Conservation (phyloP, 35 echinoderm and acorn worm genomes). For the Eucidaris tribuloides region DNA sequence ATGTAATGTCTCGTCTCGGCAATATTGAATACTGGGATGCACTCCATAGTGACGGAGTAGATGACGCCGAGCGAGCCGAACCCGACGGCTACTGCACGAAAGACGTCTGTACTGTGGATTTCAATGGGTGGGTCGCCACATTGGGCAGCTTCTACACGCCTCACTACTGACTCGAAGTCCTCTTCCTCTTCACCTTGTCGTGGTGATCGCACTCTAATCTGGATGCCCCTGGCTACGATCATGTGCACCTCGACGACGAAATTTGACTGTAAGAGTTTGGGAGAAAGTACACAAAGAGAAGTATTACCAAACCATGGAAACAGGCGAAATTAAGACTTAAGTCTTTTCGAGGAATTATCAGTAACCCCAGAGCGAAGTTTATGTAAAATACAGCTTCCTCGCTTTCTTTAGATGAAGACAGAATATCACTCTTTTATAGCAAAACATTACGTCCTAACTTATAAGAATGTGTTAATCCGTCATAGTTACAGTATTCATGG, state of each 20-base stretch:
- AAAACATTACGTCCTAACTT: no score
- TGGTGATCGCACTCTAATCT: conserved; percentile 64
- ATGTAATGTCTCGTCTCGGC: conserved; percentile 61
- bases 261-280: conserved; percentile 58
- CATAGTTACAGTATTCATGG: no score
- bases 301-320: not conserved
- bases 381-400: no score
- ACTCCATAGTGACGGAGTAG: conserved; percentile 77
- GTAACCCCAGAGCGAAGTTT: no score
- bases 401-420: no score
- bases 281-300: not conserved
- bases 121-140: conserved; percentile 69
- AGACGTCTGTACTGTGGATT: conserved; percentile 79
- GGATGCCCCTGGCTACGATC: conserved; percentile 75
- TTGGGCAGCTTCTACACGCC: conserved; percentile 58
- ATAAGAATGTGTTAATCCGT: no score
- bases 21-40: conserved; percentile 84
- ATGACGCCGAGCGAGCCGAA: conserved; percentile 89
- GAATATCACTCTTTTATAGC: no score
- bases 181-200: conserved; percentile 69
- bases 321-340: no score
- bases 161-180: conserved; percentile 67
- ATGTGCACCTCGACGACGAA: conserved; percentile 78
- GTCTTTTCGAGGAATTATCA: no score
- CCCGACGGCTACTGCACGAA: conserved; percentile 83